phyloP scores from a whole-genome alignment of 2,888 invertebrate genomes.

The Habrosyne pyritoides region DNA sequence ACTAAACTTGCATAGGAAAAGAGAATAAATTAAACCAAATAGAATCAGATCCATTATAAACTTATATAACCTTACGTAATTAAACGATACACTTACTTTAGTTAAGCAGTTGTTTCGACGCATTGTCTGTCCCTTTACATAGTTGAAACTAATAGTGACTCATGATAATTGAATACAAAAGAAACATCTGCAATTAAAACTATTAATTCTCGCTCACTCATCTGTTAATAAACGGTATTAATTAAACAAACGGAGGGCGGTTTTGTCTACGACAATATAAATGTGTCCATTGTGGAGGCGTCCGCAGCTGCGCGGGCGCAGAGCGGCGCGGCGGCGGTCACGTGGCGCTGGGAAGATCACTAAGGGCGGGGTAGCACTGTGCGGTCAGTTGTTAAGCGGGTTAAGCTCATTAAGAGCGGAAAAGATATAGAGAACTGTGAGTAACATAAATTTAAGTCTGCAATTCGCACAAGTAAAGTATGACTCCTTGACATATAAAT shows the following conservation, averaged over 20 bases:
- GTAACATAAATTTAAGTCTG: too few species aligned
- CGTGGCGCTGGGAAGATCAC: not conserved
- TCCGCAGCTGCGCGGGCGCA: not conserved
- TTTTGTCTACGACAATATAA: not conserved
- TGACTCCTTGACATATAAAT: too few species aligned
- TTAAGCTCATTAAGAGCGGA: not conserved
- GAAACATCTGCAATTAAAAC: conserved; percentile 13
- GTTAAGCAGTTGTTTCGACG: too few species aligned
- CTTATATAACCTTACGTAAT: too few species aligned
- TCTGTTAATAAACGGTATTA: conserved; percentile 9
- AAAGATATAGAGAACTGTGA: too few species aligned
- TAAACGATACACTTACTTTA: too few species aligned
- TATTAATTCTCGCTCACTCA: conserved; percentile 13
- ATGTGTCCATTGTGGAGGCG: not conserved
- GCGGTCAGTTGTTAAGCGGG: not conserved
- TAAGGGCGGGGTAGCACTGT: not conserved
- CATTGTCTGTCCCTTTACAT: too few species aligned
- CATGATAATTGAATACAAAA: conserved; percentile 9
- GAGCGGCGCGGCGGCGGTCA: not conserved
- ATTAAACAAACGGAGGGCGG: conserved; percentile 2
- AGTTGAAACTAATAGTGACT: not conserved
- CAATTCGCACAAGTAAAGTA: too few species aligned
- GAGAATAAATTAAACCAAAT: too few species aligned
- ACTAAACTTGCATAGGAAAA: too few species aligned
- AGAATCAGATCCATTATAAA: too few species aligned